Base-by-base conservation (phyloP, 2,888 invertebrate genomes). In the Xylota segnis region DNA sequence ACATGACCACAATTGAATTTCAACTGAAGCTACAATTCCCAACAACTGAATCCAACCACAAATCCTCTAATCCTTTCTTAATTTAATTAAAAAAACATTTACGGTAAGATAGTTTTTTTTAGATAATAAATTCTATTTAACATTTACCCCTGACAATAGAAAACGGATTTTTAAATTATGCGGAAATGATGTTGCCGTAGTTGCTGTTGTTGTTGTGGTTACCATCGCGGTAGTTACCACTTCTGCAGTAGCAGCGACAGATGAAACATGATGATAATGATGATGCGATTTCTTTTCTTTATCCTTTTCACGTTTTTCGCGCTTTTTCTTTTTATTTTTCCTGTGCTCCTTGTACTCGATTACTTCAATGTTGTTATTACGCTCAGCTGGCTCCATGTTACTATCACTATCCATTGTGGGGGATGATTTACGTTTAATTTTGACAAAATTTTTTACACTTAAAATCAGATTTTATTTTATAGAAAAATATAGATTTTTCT, bases 161-260 rank as follows among this genome's bases (percentile, higher is more conserved):
- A 92, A 92, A 88, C 92, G 91, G 89, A 92, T 92, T 91, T 92
- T 92, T 88, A 92, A 90, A 90, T 92, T 92, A 89, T 92, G 92
- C 88, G 92, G 92, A 90, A 91, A 92, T 74, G 90, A 89, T 87
- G 90, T 90, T 65, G 91, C 89, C 47, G 91, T 90, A 71, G 90
- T 89, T 70, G 89, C 88, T 79, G 89, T 88, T 27, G 89, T 89
- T 81, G 89, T 89, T 83, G 89, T 88, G 65, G 63, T 88, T 75
- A 72, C 87, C 43, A 83, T 61, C 43, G 78, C 71, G 54, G 71
- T 66, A 50, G 72, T 81, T 52, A 68, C 87, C 74, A 70, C 83
- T 75, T 23, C 88, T 79, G 29, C 89, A 74, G 58, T 87, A 70
- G 79, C 83, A 29, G 52, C 68, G 34, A 58, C 72, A 54, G 72